Evolutionary conservation across 2,888 invertebrate genomes (phyloP), one percentile per base, ranked within the genome.

Genomic region (Tricholauxania praeusta): DNA sequence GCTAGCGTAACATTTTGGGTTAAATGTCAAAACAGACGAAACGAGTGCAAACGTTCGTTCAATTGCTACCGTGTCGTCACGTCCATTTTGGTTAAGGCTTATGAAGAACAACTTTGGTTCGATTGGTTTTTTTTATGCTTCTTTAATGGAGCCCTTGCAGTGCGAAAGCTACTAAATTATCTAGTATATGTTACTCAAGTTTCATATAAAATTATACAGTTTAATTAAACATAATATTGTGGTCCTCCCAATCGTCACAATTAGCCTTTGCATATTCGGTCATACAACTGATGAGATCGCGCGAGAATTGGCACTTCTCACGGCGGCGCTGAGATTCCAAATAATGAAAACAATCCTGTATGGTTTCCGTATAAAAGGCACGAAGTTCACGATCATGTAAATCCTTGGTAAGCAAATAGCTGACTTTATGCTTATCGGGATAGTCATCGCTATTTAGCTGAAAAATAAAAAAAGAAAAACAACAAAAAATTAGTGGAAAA

Each of bases 241-340:
- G 87, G 74, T 91, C 89, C 71, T 91, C 90, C 93, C 93, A 94
- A 80, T 94, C 94, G 22, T 92, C 92, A 80, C 94, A 94, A 82
- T 92, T 93, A 4, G 91, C 89, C 82, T 90, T 89, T n/a, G 92
- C 93, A 80, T 92, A 93, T 75, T 93, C 92, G 0, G 91, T 90
- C 79, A 94, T 87, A 80, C 94, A 94, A 76, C 89, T 89, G 69
- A 93, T 83, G 22, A 93, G 85, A 78, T 91, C 90, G 74, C 90
- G 90, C 0, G 93, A 91, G 81, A 90, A 93, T 66, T 89, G 89
- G 80, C 94, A 94, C 77, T 91, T 90, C 14, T 92, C 91, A 76
- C 89, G 88, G 47, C 88, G 86, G 39, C 89, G 88, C 62, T 89
- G 89, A 77, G 89, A 90, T 22, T 87, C 88, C 63, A 92, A 79